phyloP scores from a whole-genome alignment of 2,888 invertebrate species.

The Xylophagus ater region DNA sequence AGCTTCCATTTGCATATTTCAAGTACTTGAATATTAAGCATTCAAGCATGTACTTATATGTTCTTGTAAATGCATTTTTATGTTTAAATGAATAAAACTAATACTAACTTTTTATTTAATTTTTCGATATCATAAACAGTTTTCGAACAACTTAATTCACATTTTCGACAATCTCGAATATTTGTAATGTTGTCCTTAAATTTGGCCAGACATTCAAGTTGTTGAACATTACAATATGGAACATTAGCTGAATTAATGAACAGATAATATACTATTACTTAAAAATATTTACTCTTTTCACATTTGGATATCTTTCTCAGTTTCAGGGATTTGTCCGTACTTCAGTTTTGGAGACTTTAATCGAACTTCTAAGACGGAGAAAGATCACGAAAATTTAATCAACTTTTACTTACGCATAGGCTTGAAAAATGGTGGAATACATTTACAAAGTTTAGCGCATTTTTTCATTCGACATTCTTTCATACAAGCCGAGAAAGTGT shows the following conservation, averaged over 20 bases:
- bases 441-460: slow-evolving; percentile 51
- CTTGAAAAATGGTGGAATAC: slow-evolving; percentile 62
- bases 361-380: no score
- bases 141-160: slow-evolving; percentile 63
- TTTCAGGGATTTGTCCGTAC: no score
- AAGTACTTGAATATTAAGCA: no score
- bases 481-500: slow-evolving; percentile 64
- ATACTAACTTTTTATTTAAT: slow-evolving; percentile 52
- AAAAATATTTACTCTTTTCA: no score
- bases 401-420: slow-evolving; percentile 45
- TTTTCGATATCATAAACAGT: slow-evolving; percentile 67
- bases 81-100: no score
- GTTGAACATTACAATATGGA: slow-evolving; percentile 47
- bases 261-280: no score
- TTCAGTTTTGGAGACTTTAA: no score
- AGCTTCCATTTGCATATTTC: no score
- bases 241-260: slow-evolving; percentile 43
- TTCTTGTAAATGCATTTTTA: no score
- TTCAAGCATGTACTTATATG: no score
- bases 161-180: slow-evolving; percentile 48
- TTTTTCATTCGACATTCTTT: slow-evolving; percentile 60
- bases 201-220: slow-evolving; percentile 49
- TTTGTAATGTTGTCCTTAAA: slow-evolving; percentile 45
- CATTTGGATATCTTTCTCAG: no score
- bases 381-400: no score